These are phyloP conservation scores for Sinonovacula constricta DNA, from an alignment of 1,140 invertebrate genomes.

Conservation along the genomic window DNA sequence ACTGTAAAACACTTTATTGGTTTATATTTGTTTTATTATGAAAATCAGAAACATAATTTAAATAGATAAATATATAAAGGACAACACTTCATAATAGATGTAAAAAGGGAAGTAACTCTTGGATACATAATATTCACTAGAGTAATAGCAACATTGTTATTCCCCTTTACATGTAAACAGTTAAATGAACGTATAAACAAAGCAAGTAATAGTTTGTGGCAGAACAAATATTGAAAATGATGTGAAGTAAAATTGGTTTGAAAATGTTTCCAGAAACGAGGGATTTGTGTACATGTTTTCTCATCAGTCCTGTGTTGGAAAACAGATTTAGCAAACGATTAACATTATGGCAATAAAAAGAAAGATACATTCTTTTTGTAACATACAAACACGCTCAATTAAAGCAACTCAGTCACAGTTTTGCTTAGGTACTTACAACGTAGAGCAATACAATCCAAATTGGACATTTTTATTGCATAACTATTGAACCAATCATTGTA, in stretches of 20 bases:
- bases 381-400: no score
- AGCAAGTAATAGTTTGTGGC: background rate
- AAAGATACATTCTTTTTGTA: no score
- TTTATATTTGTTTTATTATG: slow-evolving; percentile 50
- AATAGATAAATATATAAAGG: slow-evolving; percentile 15
- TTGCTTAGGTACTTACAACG: no score
- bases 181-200: background rate
- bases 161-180: background rate
- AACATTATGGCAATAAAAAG: no score
- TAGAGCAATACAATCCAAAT: no score
- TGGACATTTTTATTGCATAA: no score
- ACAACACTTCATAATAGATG: slow-evolving; percentile 7
- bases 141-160: background rate
- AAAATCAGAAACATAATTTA: slow-evolving; percentile 45
- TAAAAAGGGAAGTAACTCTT: slow-evolving; percentile 18
- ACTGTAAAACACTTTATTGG: no score
- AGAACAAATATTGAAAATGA: background rate
- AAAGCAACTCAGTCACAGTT: no score
- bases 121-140: slow-evolving; percentile 17
- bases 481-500: no score
- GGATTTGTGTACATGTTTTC: background rate
- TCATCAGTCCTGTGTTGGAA: background rate
- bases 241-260: background rate
- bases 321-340: background rate
- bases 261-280: background rate